These are phyloP conservation scores for Paedocypris sp. DNA, from an alignment of 2,113 vertebrate species.

Conservation along the genomic window DNA sequence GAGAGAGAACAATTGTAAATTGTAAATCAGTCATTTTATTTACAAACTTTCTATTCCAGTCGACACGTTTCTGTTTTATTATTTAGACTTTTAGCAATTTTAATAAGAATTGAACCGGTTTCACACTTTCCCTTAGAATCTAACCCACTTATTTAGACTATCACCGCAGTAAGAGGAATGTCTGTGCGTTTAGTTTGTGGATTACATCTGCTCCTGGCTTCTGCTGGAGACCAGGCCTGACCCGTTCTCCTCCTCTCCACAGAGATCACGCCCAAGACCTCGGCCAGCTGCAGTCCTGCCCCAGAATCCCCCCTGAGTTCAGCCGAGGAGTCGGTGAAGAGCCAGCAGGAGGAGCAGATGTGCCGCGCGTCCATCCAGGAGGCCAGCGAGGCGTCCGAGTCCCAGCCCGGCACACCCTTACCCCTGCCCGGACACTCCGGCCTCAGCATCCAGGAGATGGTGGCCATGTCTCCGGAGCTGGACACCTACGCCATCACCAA, in stretches of 20 bases:
- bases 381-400: conserved; percentile 60
- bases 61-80: too few species aligned
- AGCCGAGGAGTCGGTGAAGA: conserved; percentile 73
- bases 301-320: conserved; percentile 79
- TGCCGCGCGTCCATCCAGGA: conserved; percentile 61
- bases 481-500: conserved; percentile 85
- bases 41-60: too few species aligned
- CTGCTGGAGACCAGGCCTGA: too few species aligned
- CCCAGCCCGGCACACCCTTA: conserved; percentile 60
- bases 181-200: too few species aligned
- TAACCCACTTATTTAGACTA: too few species aligned
- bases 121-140: too few species aligned
- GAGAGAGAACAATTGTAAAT: too few species aligned
- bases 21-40: too few species aligned
- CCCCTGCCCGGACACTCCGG: conserved; percentile 69
- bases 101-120: too few species aligned
- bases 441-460: conserved; percentile 79
- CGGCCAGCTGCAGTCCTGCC: conserved; percentile 77
- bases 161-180: too few species aligned
- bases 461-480: conserved; percentile 78
- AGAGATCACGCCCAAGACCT: conserved; percentile 87
- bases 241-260: conserved; percentile 28
- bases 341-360: conserved; percentile 62
- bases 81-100: too few species aligned
- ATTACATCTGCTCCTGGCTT: too few species aligned